Evolutionary conservation across 2,797 vertebrate species (phyloP), one percentile per base, ranked within the genome.

Genomic region (Petrocephalus sullivani): DNA sequence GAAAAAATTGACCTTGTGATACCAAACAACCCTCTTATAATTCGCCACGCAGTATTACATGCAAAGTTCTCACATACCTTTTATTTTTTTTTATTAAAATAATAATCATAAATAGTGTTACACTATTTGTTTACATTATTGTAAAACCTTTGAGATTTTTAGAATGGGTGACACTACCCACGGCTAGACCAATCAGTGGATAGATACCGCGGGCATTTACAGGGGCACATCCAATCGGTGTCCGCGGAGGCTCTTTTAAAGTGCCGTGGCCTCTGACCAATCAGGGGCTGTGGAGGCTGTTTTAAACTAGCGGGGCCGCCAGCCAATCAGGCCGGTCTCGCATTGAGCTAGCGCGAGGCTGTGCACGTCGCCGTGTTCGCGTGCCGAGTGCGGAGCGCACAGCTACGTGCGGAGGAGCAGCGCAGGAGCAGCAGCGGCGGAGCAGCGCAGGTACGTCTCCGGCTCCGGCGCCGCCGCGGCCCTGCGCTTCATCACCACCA

Each of bases 301-400:
- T 97, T 97, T 96, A 96, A 97, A 96, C 94, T 94, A 93, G 92
- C 51, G 93, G 92, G 95, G 93, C 94, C 91, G 88, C 92, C 93
- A 94, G 93, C 96, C 97, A 97, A 97, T 97, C 96, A 96, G 95
- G 91, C 93, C 93, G 94, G 93, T 97, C 96, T 97, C 96, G 96
- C 95, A 95, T 94, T 95, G 95, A 97, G 96, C 96, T 96, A 96
- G 96, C 96, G 96, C 96, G 96, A 97, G 96, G 96, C 93, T 96
- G 95, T 93, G 94, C 91, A 90, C 92, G 88, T 89, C 64, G 90
- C 89, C 61, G 90, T 91, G 89, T 89, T 87, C 90, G 90, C 88
- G 87, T 86, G 89, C 91, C 94, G 92, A 90, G 88, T 93, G 90
- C 93, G 94, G 93, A 94, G 93, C 93, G 94, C 94, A 94, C 93